Conservation (phyloP, 2,888 invertebrate genomes). For the Athrips mouffetella region DNA sequence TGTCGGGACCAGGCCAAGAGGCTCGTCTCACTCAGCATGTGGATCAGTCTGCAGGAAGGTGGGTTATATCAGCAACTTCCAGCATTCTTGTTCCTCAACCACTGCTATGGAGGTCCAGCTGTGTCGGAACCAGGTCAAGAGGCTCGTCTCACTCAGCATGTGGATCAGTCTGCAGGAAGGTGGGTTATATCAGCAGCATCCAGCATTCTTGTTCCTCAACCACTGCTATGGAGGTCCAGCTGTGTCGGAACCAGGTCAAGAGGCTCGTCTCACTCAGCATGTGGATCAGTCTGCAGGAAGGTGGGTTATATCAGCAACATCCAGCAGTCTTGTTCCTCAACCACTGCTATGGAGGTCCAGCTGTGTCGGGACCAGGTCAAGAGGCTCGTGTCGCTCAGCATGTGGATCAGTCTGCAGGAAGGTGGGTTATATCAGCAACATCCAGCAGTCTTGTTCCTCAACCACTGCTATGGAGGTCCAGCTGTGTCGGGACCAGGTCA, state of each 20-base stretch:
- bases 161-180: conserved; percentile 93
- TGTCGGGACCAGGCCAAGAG: conserved; percentile 95
- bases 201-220: conserved; percentile 96
- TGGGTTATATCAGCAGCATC: no score
- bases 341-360: conserved; percentile 97
- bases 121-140: conserved; percentile 94
- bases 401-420: conserved; percentile 94
- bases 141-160: conserved; percentile 94
- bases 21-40: conserved; percentile 95
- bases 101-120: conserved; percentile 98
- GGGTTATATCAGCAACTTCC: no score
- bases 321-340: conserved; percentile 97
- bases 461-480: conserved; percentile 98
- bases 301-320: no score
- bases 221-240: conserved; percentile 97
- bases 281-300: conserved; percentile 93
- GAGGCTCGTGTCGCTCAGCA: conserved; percentile 92
- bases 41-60: conserved; percentile 92
- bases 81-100: conserved; percentile 97
- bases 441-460: no score
- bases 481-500: conserved; percentile 94
- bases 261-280: conserved; percentile 94
- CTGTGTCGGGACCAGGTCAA: conserved; percentile 95
- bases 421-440: no score
- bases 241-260: conserved; percentile 95